Evolutionary conservation across 2,113 vertebrate genomes (phyloP).

Genomic region (Calyptommatus sinebrachiatus): DNA sequence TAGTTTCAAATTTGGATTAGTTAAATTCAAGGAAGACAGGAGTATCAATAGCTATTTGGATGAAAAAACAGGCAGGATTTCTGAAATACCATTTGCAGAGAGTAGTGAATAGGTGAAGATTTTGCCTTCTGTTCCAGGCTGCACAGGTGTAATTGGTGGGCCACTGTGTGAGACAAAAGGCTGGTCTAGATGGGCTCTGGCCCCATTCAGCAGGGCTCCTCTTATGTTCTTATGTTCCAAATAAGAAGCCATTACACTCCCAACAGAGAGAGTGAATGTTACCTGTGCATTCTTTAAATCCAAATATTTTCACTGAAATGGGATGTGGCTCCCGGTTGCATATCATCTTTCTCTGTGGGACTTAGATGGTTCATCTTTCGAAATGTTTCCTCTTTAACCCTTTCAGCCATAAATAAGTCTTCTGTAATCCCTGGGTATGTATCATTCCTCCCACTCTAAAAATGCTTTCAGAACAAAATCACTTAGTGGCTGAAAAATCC

Average conservation of each 20-base stretch:
- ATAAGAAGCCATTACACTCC: too few species aligned
- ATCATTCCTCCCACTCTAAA: constrained; percentile 47
- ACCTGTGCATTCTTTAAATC: background rate
- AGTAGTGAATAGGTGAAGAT: too few species aligned
- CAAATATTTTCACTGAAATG: background rate
- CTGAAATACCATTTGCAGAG: too few species aligned
- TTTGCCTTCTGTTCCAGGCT: too few species aligned
- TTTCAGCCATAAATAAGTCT: constrained; percentile 34
- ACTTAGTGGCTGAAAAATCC: constrained; percentile 41
- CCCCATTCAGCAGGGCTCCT: too few species aligned
- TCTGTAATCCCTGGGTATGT: constrained; percentile 46
- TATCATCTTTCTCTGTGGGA: background rate
- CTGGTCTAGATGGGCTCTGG: too few species aligned
- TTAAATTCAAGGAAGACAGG: too few species aligned
- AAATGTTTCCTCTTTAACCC: background rate
- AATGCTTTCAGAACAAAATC: constrained; percentile 51
- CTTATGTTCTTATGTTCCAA: background rate
- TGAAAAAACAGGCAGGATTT: too few species aligned
- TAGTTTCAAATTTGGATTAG: too few species aligned
- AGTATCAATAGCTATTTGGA: too few species aligned
- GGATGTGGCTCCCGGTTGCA: background rate
- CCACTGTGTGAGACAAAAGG: too few species aligned
- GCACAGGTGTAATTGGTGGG: too few species aligned
- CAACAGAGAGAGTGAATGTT: background rate
- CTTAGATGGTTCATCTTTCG: background rate